Conservation (phyloP, 2,797 vertebrate species). For the Enteromius viviparus region DNA sequence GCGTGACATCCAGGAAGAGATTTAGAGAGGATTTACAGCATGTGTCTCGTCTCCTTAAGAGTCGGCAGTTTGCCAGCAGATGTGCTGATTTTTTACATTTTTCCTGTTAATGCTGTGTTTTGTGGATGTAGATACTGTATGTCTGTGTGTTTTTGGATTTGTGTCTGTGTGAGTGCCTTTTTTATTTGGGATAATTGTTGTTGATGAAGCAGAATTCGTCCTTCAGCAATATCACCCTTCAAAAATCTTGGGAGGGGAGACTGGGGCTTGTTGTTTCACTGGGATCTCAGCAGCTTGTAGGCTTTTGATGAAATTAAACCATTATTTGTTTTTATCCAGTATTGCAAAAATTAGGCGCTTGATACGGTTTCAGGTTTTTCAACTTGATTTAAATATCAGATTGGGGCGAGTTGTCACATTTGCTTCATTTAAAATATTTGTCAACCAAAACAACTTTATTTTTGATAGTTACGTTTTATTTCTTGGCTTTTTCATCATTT, state of each 20-base stretch:
- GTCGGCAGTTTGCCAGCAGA: conserved; percentile 27
- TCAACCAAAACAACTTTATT: neutral
- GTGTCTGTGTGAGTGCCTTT: neutral
- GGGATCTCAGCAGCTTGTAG: neutral
- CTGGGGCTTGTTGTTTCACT: neutral
- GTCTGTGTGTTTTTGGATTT: neutral
- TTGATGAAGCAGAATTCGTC: conserved; percentile 11
- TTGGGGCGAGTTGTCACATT: neutral
- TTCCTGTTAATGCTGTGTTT: conserved; percentile 16
- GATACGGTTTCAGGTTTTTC: neutral
- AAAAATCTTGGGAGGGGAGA: neutral
- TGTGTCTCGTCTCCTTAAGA: conserved; percentile 20
- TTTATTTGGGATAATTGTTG: conserved; percentile 11
- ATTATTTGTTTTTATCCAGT: neutral
- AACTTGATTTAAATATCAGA: neutral
- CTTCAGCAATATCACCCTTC: neutral
- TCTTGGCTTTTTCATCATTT: neutral
- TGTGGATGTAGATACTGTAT: no score
- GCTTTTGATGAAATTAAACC: neutral
- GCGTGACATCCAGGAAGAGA: conserved; percentile 49
- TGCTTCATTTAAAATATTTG: neutral
- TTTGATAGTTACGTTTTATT: no score
- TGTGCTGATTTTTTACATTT: conserved; percentile 40
- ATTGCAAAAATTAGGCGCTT: neutral
- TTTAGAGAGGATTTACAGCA: conserved; percentile 50